A percentile compares a stretch with the other conserved stretches of the same genome.
Conservation (phyloP, 2,888 invertebrate species). For the Drosophila diplacantha region DNA sequence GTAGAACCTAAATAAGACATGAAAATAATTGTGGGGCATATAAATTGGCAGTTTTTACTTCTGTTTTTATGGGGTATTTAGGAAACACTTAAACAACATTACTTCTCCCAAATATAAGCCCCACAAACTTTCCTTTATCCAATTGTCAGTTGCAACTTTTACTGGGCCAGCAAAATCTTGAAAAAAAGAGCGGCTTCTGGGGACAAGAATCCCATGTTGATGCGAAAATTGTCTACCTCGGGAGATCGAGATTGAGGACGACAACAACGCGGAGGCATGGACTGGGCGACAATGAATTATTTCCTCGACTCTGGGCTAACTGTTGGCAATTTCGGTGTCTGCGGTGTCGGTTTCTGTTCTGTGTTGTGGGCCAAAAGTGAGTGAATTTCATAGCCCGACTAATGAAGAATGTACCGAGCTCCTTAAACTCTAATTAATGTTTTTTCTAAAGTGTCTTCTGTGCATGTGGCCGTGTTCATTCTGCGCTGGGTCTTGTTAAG, state of each 20-base stretch:
- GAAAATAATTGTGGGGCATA: too few species aligned
- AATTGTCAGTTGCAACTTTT: constrained; percentile 16
- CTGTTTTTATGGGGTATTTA: too few species aligned
- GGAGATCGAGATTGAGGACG: constrained; percentile 33
- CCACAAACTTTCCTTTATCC: constrained; percentile 21
- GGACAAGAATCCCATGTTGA: constrained; percentile 37
- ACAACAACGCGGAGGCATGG: constrained; percentile 17
- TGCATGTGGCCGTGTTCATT: constrained; percentile 17
- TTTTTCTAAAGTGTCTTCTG: constrained; percentile 40
- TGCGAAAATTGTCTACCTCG: constrained; percentile 25
- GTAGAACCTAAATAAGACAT: too few species aligned
- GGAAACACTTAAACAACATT: too few species aligned
- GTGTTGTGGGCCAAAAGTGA: constrained; percentile 22
- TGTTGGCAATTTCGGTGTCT: constrained; percentile 37
- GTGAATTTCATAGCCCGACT: constrained; percentile 49
- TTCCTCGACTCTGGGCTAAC: constrained; percentile 29
- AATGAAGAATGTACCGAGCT: constrained; percentile 59
- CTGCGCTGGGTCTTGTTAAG: constrained; percentile 25
- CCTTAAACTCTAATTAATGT: constrained; percentile 73
- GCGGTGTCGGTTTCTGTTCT: constrained; percentile 20
- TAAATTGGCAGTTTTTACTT: too few species aligned
- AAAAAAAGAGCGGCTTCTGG: constrained; percentile 23
- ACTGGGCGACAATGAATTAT: constrained; percentile 48
- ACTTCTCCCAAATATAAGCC: too few species aligned
- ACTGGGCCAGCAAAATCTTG: constrained; percentile 15